Evolutionary conservation across 2,797 vertebrate species (phyloP).

Genomic region (Apogon talboti): DNA sequence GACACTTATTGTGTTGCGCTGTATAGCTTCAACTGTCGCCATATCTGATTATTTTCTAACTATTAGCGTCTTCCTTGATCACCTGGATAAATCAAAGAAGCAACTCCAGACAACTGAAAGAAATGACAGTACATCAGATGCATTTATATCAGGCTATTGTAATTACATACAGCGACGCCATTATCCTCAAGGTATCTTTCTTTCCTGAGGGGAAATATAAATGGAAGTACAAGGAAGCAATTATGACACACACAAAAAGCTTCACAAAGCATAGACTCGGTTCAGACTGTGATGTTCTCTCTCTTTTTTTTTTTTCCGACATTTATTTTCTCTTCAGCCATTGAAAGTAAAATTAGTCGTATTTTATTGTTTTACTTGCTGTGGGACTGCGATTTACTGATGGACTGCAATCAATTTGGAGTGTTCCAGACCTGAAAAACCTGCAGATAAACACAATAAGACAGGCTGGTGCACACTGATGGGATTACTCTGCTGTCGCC

Average conservation of each 20-base stretch:
- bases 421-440: conserved; percentile 66
- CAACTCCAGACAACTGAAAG: background rate
- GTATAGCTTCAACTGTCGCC: background rate
- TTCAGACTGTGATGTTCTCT: conserved; percentile 2
- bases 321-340: conserved; percentile 10
- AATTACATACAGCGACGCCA: background rate
- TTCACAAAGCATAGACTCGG: background rate
- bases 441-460: conserved; percentile 74
- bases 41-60: background rate
- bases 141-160: background rate
- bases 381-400: conserved; percentile 50
- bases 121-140: background rate
- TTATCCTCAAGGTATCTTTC: conserved; percentile 2
- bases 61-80: conserved; percentile 1
- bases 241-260: background rate
- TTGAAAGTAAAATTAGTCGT: conserved; percentile 34
- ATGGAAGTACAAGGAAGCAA: conserved; percentile 7
- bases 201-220: background rate
- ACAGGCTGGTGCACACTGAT: conserved; percentile 73
- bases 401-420: conserved; percentile 64
- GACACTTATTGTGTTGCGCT: too few species aligned
- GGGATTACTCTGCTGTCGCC: conserved; percentile 72
- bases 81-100: background rate
- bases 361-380: conserved; percentile 48
- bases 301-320: background rate